Conservation (phyloP, 1,140 invertebrate species). For the Drosophila persimilis region DNA sequence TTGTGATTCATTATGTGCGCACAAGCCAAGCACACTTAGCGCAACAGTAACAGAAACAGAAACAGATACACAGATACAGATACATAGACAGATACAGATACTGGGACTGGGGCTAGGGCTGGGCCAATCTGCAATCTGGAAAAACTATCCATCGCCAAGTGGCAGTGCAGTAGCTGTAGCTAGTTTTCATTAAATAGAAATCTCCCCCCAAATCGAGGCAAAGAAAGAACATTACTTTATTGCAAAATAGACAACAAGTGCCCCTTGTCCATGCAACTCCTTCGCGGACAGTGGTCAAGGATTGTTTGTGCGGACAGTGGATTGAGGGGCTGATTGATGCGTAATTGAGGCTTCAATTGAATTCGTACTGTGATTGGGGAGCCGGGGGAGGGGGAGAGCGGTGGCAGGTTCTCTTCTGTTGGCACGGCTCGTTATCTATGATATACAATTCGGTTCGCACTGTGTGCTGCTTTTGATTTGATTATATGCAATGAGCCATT, state of each 20-base stretch:
- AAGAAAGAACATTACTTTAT: conserved; percentile 61
- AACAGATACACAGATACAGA: conserved; percentile 28
- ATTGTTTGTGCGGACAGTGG: conserved; percentile 15
- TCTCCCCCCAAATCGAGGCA: conserved; percentile 7
- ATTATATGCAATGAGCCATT: conserved; percentile 75
- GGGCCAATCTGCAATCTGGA: background rate
- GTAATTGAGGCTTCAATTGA: conserved; percentile 61
- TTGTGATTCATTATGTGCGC: conserved; percentile 80
- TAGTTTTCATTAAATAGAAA: conserved; percentile 59
- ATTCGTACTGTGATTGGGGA: conserved; percentile 13
- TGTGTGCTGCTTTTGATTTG: conserved; percentile 30
- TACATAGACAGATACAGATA: conserved; percentile 17
- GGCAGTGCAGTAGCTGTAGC: conserved; percentile 31
- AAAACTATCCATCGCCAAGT: conserved; percentile 20
- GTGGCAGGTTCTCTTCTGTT: background rate
- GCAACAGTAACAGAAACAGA: conserved; percentile 46
- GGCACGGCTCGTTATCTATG: conserved; percentile 39
- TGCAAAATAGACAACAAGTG: conserved; percentile 63
- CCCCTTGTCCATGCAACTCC: conserved; percentile 32
- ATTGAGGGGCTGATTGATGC: conserved; percentile 14
- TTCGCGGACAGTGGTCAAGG: background rate
- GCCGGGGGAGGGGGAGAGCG: too few species aligned
- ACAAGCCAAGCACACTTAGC: conserved; percentile 71
- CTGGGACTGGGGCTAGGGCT: background rate
- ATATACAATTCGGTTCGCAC: conserved; percentile 64